These are phyloP conservation scores for Calliphora vomitoria DNA, from an alignment of 2,888 invertebrate genomes.

Conservation along the genomic window DNA sequence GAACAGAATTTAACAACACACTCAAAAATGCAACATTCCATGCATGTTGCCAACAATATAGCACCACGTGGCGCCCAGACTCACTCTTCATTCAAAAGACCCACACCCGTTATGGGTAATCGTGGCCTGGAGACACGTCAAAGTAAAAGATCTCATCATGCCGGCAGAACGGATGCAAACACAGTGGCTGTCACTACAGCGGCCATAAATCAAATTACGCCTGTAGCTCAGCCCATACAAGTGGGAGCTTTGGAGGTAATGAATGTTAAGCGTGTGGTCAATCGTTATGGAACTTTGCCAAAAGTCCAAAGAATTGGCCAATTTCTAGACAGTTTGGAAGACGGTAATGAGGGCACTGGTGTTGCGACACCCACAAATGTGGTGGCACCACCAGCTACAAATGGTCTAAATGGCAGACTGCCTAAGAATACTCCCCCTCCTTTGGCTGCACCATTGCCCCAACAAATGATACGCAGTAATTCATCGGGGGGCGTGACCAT, in stretches of 20 bases:
- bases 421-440: constrained; percentile 41
- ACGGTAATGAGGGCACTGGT: constrained; percentile 85
- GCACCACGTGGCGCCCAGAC: constrained; percentile 83
- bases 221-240: constrained; percentile 86
- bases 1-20: constrained; percentile 80
- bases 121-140: constrained; percentile 87
- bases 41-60: constrained; percentile 80
- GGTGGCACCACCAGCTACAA: constrained; percentile 72
- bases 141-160: constrained; percentile 86
- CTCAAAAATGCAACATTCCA: constrained; percentile 85
- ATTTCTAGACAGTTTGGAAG: constrained; percentile 96
- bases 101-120: constrained; percentile 87
- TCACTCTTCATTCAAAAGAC: constrained; percentile 86
- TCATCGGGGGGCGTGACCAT: constrained; percentile 93
- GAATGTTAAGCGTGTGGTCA: constrained; percentile 97
- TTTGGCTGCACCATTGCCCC: constrained; percentile 77
- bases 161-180: constrained; percentile 61
- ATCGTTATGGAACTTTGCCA: constrained; percentile 97
- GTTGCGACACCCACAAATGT: constrained; percentile 47
- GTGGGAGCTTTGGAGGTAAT: constrained; percentile 97
- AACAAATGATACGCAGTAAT: constrained; percentile 95
- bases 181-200: constrained; percentile 73
- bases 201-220: constrained; percentile 61
- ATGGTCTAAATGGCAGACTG: constrained; percentile 71
- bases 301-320: constrained; percentile 98